Conservation (phyloP, 2,113 vertebrate species). For the Felis chaus region DNA sequence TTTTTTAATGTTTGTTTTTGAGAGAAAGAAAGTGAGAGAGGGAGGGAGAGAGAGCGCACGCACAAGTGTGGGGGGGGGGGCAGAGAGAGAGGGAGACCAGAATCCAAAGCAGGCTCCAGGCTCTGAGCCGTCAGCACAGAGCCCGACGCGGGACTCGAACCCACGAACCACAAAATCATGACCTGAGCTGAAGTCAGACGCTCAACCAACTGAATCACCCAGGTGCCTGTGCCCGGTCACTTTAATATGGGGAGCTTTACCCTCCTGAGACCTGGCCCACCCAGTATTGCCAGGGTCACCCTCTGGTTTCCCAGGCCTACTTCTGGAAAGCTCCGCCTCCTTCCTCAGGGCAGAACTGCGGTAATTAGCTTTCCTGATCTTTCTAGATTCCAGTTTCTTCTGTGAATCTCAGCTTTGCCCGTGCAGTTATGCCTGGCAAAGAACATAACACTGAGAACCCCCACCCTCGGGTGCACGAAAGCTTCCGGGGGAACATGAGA, state of each 20-base stretch:
- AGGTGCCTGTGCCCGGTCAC: no score
- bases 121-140: no score
- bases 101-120: background rate
- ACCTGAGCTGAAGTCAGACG: no score
- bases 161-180: no score
- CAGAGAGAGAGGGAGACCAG: no score
- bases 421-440: background rate
- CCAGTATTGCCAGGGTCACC: background rate
- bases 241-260: background rate
- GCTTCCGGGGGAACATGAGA: background rate
- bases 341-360: rapidly evolving
- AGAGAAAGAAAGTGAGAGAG: no score
- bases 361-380: background rate
- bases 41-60: no score
- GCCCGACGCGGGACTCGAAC: no score
- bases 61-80: no score
- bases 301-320: background rate
- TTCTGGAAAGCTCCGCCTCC: background rate
- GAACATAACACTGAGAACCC: no score
- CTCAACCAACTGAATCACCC: no score
- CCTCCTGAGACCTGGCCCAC: background rate
- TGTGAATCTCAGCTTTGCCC: background rate
- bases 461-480: background rate
- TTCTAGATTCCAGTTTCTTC: background rate
- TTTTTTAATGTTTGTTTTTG: no score